phyloP scores from a whole-genome alignment of 2,797 vertebrate species.

The Urosaurus nigricauda region DNA sequence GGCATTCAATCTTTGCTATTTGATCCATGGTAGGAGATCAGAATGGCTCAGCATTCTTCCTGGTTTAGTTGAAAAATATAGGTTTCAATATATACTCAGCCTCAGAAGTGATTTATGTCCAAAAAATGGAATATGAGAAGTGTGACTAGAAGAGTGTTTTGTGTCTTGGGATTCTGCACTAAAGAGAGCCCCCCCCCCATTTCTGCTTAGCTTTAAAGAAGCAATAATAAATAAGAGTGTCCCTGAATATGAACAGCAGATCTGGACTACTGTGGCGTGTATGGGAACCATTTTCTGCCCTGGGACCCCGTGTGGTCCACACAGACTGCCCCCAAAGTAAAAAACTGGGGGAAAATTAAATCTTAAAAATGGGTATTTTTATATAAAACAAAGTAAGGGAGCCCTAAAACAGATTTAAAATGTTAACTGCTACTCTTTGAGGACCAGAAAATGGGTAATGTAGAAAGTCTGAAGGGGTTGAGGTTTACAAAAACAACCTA shows the following conservation, averaged over 20 bases:
- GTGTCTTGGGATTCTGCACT: not conserved
- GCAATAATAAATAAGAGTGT: not conserved
- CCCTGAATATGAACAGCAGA: not conserved
- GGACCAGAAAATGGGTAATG: no score
- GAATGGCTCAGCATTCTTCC: not conserved
- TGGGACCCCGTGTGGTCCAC: no score
- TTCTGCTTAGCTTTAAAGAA: not conserved
- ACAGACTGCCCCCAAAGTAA: no score
- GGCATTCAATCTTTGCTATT: not conserved
- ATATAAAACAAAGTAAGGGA: no score
- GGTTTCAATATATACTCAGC: not conserved
- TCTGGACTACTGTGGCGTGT: no score
- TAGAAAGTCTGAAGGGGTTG: no score
- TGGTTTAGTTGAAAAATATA: not conserved
- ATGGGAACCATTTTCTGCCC: no score
- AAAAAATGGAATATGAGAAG: not conserved
- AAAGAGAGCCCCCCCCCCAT: not conserved
- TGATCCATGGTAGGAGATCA: not conserved
- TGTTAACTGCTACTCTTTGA: no score
- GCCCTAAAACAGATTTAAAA: no score
- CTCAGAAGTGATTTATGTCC: not conserved
- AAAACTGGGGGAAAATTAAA: no score
- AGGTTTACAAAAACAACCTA: no score
- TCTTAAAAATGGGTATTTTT: no score
- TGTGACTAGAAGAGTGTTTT: not conserved